phyloP scores from a whole-genome alignment of 2,888 invertebrate genomes.

The Eugnorisma glareosa region DNA sequence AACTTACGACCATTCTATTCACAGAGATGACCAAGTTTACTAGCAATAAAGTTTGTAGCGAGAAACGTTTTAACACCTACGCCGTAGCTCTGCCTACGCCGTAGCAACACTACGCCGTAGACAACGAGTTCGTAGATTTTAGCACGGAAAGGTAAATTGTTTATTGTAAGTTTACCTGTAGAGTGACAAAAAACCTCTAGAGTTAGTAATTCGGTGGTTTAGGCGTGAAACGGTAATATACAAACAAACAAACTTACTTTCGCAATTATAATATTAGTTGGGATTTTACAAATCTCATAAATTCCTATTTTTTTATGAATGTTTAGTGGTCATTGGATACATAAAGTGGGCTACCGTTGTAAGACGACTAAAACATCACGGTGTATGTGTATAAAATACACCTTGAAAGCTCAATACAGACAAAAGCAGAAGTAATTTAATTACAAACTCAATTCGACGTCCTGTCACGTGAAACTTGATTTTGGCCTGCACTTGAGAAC shows the following conservation, averaged over 20 bases:
- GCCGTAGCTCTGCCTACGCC: slow-evolving; percentile 22
- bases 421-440: slow-evolving; percentile 20
- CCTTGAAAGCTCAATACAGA: not conserved
- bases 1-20: not conserved
- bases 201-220: too few relatives aligned
- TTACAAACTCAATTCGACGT: slow-evolving; percentile 32
- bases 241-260: too few relatives aligned
- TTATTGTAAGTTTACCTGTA: not conserved
- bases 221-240: too few relatives aligned
- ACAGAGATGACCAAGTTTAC: slow-evolving; percentile 5
- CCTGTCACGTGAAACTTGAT: slow-evolving; percentile 6
- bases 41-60: not conserved
- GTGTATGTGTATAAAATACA: too few relatives aligned
- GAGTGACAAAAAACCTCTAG: not conserved
- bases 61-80: slow-evolving; percentile 18
- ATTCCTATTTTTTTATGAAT: too few relatives aligned
- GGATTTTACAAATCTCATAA: too few relatives aligned
- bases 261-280: too few relatives aligned
- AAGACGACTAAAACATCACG: too few relatives aligned
- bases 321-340: too few relatives aligned
- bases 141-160: not conserved
- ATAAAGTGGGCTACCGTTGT: too few relatives aligned
- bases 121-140: not conserved
- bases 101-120: slow-evolving; percentile 20
- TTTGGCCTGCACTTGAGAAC: slow-evolving; percentile 19